Conservation (phyloP, 2,113 vertebrate species). For the Raphicerus campestris region DNA sequence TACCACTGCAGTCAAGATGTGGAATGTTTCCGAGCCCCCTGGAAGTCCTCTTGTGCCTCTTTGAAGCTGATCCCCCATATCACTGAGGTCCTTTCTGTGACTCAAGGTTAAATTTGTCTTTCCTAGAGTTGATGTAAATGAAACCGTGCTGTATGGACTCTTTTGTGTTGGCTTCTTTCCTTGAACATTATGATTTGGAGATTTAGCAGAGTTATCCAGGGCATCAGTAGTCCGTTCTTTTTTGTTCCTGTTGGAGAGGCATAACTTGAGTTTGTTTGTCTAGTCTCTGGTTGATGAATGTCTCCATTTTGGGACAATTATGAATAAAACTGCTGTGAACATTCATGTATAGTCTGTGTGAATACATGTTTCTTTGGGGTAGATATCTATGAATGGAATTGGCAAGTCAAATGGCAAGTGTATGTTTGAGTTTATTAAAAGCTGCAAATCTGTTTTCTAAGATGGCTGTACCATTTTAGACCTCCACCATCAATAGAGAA, state of each 20-base stretch:
- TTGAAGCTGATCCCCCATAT: neutral
- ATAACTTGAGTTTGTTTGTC: neutral
- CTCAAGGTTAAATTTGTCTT: neutral
- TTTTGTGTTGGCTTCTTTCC: neutral
- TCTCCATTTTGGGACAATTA: neutral
- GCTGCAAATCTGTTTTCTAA: neutral
- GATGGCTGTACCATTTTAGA: neutral
- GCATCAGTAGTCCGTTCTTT: neutral
- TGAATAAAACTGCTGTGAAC: neutral
- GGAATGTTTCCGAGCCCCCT: neutral
- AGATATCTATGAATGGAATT: neutral
- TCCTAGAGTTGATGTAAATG: neutral
- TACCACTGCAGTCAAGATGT: too few relatives aligned
- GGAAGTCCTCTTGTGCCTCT: too few relatives aligned
- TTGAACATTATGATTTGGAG: neutral
- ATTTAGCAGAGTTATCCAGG: neutral
- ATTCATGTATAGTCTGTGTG: neutral
- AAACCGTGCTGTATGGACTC: neutral
- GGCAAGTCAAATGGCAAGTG: neutral
- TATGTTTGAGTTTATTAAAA: neutral
- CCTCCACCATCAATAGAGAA: neutral
- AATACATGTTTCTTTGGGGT: neutral
- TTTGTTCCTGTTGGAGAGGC: neutral
- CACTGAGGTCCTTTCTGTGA: neutral
- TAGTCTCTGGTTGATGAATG: neutral